Conservation (phyloP, 2,113 vertebrate genomes). For the Ceyx cyanopectus region DNA sequence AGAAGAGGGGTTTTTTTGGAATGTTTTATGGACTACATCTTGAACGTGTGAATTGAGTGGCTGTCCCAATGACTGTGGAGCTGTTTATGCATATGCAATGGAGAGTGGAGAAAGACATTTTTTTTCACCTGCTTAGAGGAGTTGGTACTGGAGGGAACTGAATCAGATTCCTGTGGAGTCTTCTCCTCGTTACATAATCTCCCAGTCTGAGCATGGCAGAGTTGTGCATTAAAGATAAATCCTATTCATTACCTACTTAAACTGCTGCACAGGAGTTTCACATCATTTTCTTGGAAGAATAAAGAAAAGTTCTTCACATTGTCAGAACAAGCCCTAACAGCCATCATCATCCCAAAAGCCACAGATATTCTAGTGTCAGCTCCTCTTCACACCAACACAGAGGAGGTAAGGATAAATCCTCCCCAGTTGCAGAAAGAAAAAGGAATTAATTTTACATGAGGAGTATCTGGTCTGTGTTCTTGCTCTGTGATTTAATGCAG, state of each 20-base stretch:
- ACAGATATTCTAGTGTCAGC: background rate
- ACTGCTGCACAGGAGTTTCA: background rate
- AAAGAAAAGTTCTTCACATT: background rate
- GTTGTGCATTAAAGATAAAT: background rate
- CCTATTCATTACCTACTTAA: background rate
- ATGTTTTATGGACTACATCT: constrained; percentile 61
- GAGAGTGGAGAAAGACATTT: constrained; percentile 49
- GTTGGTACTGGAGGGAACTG: background rate
- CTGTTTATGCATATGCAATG: constrained; percentile 68
- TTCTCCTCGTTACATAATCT: background rate
- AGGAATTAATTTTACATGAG: background rate
- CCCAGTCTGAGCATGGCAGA: background rate
- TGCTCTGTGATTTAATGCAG: background rate
- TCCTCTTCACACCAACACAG: background rate
- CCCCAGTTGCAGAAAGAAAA: background rate
- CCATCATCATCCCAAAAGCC: background rate
- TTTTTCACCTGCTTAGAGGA: constrained; percentile 49
- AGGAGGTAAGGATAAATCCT: constrained; percentile 4
- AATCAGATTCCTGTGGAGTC: background rate
- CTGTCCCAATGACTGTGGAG: constrained; percentile 54
- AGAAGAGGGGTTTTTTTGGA: constrained; percentile 49
- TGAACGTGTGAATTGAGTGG: constrained; percentile 53
- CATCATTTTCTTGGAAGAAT: background rate
- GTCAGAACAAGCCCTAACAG: background rate
- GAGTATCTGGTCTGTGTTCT: background rate